These are phyloP conservation scores for Dysmachus trigonus DNA, from an alignment of 2,888 invertebrate species.

Conservation along the genomic window DNA sequence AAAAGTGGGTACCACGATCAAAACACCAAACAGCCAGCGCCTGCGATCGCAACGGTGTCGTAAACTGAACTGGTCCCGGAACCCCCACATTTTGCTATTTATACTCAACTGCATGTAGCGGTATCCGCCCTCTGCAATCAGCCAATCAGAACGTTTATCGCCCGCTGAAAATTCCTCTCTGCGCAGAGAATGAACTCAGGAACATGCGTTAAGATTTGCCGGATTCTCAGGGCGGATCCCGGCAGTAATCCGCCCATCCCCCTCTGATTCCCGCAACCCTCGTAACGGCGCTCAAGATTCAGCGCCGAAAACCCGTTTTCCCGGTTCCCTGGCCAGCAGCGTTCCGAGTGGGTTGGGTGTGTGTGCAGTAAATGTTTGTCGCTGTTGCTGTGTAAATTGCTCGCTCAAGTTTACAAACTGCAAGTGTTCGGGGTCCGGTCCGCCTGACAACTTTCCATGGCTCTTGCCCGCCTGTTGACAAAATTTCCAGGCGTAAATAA, in stretches of 20 bases:
- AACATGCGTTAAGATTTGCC: background rate
- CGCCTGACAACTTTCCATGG: conserved; percentile 44
- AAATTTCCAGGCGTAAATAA: conserved; percentile 48
- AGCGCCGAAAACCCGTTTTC: background rate
- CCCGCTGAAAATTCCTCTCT: background rate
- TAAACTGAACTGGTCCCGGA: conserved; percentile 42
- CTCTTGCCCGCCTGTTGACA: conserved; percentile 49
- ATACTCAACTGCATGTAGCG: conserved; percentile 30
- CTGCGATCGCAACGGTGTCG: conserved; percentile 45
- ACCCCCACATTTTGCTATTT: conserved; percentile 42
- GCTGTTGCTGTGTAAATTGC: conserved; percentile 49
- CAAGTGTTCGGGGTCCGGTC: conserved; percentile 40
- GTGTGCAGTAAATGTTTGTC: conserved; percentile 54
- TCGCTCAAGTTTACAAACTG: conserved; percentile 54
- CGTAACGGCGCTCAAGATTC: background rate
- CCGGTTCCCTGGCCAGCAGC: background rate
- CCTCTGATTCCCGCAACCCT: background rate
- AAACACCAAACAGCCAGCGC: background rate
- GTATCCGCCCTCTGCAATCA: background rate
- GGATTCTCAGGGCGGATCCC: background rate
- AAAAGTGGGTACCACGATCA: background rate
- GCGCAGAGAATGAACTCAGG: background rate
- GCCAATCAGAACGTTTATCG: conserved; percentile 30
- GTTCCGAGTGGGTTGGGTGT: conserved; percentile 53
- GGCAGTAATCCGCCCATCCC: background rate